Evolutionary conservation across 2,888 invertebrate species (phyloP).

Genomic region (Drosophila paranaensis): DNA sequence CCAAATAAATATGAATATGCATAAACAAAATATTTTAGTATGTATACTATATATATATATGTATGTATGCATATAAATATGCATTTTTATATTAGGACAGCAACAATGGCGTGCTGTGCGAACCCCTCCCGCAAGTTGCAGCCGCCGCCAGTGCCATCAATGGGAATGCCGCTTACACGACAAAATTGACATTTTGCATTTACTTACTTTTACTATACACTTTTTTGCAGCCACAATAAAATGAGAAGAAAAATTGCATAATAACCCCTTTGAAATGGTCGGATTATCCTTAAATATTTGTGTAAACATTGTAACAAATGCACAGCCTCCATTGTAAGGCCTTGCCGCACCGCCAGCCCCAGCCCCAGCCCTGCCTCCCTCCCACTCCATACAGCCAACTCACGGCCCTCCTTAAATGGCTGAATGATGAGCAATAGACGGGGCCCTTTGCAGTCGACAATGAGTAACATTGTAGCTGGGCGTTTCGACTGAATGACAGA

Average conservation of each 20-base stretch:
- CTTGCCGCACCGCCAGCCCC: slow-evolving; percentile 13
- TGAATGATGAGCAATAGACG: slow-evolving; percentile 79
- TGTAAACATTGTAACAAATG: slow-evolving; percentile 84
- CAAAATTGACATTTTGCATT: slow-evolving; percentile 79
- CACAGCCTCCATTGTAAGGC: slow-evolving; percentile 73
- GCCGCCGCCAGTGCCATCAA: slow-evolving; percentile 37
- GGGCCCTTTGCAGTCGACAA: slow-evolving; percentile 70
- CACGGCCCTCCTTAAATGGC: slow-evolving; percentile 58
- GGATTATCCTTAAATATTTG: slow-evolving; percentile 84
- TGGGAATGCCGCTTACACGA: slow-evolving; percentile 72
- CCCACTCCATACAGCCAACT: background rate
- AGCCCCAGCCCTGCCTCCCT: too few relatives aligned
- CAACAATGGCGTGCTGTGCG: slow-evolving; percentile 37
- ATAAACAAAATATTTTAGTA: slow-evolving; percentile 5
- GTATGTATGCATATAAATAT: slow-evolving; percentile 10
- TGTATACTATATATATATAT: background rate
- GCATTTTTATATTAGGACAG: slow-evolving; percentile 42
- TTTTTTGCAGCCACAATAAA: slow-evolving; percentile 63
- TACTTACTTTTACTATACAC: slow-evolving; percentile 70
- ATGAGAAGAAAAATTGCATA: slow-evolving; percentile 83
- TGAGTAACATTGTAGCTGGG: slow-evolving; percentile 68
- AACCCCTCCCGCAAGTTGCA: background rate
- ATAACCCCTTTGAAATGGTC: slow-evolving; percentile 83
- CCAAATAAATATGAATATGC: slow-evolving; percentile 62
- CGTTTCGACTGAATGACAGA: slow-evolving; percentile 38